Conservation (phyloP, 1,140 invertebrate genomes). For the Lineus longissimus region DNA sequence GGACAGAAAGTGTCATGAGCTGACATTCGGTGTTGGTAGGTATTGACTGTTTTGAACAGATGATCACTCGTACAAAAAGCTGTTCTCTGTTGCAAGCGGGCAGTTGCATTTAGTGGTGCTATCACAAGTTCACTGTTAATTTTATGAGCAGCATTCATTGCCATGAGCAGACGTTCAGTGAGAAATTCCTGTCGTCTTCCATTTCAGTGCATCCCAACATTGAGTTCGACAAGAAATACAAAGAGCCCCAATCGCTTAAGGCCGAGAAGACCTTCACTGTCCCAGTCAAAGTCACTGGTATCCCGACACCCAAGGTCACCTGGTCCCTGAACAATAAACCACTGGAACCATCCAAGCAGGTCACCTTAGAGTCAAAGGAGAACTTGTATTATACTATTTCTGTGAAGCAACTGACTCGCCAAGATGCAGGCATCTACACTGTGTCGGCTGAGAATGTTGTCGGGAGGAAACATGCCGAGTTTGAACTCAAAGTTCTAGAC, state of each 20-base stretch:
- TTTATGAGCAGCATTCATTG: no score
- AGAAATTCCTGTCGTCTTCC: background rate
- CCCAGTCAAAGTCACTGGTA: conserved; percentile 74
- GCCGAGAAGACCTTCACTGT: conserved; percentile 36
- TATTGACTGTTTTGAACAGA: no score
- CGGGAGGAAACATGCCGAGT: conserved; percentile 39
- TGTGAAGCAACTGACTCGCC: conserved; percentile 75
- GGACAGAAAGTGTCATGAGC: background rate
- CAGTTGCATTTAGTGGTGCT: no score
- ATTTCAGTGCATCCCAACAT: conserved; percentile 33
- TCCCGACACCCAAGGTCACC: conserved; percentile 73
- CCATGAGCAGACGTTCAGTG: background rate
- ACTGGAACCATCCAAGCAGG: conserved; percentile 24
- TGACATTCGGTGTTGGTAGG: no score
- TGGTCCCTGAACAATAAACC: conserved; percentile 58
- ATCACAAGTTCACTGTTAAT: no score
- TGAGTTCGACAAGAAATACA: conserved; percentile 43
- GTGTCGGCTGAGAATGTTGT: conserved; percentile 41
- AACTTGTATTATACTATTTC: conserved; percentile 33
- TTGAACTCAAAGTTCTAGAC: conserved; percentile 44
- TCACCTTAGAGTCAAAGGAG: conserved; percentile 29
- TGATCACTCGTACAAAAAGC: no score
- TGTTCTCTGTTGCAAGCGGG: no score
- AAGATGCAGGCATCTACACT: conserved; percentile 78
- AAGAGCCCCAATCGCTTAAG: conserved; percentile 32